Evolutionary conservation across 2,888 invertebrate genomes (phyloP).

Genomic region (Beris morrisii): DNA sequence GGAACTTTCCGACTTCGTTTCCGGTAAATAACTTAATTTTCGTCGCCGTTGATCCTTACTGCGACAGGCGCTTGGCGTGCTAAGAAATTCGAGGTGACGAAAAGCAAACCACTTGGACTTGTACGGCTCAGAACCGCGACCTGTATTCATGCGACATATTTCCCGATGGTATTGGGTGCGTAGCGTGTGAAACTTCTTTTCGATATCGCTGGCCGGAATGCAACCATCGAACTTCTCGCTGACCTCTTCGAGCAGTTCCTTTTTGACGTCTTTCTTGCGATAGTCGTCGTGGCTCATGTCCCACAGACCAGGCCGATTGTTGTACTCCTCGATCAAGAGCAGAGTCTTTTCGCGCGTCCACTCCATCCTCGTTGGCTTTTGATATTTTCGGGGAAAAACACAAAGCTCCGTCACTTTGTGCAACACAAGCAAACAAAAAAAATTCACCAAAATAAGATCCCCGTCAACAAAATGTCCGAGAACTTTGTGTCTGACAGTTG

Average conservation of each 20-base stretch:
- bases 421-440: background rate
- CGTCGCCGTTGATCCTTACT: conserved; percentile 36
- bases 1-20: background rate
- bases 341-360: conserved; percentile 56
- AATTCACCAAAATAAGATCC: no score
- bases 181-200: conserved; percentile 64
- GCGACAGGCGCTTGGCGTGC: conserved; percentile 59
- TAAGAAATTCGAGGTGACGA: conserved; percentile 63
- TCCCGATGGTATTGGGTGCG: conserved; percentile 66
- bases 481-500: conserved; percentile 32
- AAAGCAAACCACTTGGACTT: conserved; percentile 61
- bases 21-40: background rate
- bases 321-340: conserved; percentile 52
- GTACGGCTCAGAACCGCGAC: conserved; percentile 57
- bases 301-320: conserved; percentile 52
- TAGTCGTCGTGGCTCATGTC: conserved; percentile 57
- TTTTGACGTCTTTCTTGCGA: conserved; percentile 54
- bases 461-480: conserved; percentile 14
- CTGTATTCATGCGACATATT: conserved; percentile 60
- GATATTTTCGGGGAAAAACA: conserved; percentile 15
- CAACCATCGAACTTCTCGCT: conserved; percentile 50
- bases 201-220: conserved; percentile 57
- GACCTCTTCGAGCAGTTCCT: conserved; percentile 50
- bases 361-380: conserved; percentile 46
- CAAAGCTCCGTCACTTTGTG: conserved; percentile 14